Percentiles rank a stretch among this genome's conserved stretches.
Evolutionary conservation across 2,113 vertebrate genomes (phyloP).

Genomic region (Synodontis membranacea): DNA sequence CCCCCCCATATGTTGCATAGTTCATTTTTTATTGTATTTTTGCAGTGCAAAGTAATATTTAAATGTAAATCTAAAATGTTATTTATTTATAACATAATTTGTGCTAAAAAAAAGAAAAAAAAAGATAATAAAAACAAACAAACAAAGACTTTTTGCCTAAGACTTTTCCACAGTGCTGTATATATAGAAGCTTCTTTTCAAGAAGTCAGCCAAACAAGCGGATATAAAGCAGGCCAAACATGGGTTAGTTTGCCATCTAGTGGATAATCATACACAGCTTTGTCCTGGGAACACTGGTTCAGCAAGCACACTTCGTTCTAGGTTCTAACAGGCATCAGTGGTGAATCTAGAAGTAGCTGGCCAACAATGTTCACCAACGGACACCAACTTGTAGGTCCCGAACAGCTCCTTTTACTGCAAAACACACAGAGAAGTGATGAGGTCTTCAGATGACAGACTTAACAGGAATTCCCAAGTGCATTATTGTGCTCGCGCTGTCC

Average conservation of each 20-base stretch:
- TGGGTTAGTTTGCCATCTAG: conserved; percentile 18
- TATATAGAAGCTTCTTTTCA: background rate
- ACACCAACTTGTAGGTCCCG: background rate
- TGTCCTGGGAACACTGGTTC: background rate
- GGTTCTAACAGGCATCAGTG: background rate
- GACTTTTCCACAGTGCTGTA: too few relatives aligned
- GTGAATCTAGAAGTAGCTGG: background rate
- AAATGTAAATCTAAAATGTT: too few relatives aligned
- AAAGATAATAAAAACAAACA: too few relatives aligned
- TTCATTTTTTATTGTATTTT: too few relatives aligned
- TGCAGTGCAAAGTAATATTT: too few relatives aligned
- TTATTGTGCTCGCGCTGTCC: background rate
- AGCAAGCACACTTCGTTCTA: background rate
- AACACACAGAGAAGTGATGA: background rate
- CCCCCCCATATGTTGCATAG: too few relatives aligned
- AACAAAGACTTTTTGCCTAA: too few relatives aligned
- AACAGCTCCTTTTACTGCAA: background rate
- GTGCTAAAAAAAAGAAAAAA: too few relatives aligned
- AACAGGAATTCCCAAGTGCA: background rate
- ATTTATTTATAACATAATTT: too few relatives aligned
- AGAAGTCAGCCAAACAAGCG: background rate
- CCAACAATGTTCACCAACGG: background rate
- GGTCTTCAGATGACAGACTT: background rate
- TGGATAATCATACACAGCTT: background rate
- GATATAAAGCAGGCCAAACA: background rate